These are phyloP conservation scores for Sebastiscus tertius DNA, from an alignment of 2,797 vertebrate species.

Conservation along the genomic window DNA sequence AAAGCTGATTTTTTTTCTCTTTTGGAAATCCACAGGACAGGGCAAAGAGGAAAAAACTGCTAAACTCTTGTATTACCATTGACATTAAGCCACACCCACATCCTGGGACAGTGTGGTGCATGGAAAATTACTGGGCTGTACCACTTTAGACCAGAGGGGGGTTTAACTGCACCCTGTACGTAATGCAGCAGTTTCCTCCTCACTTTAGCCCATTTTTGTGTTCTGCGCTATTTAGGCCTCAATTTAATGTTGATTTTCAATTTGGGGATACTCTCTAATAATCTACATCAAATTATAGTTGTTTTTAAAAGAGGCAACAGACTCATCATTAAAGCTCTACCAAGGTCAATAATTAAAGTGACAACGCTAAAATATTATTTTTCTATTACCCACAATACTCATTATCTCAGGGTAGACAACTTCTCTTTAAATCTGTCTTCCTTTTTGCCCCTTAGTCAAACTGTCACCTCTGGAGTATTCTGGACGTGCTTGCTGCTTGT, in stretches of 20 bases:
- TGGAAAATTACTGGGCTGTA: conserved; percentile 82
- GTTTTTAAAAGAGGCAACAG: neutral
- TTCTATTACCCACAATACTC: neutral
- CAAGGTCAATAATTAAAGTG: neutral
- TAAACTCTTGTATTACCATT: conserved; percentile 25
- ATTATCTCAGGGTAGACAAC: neutral
- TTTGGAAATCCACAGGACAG: neutral
- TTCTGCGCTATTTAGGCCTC: neutral
- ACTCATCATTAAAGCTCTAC: neutral
- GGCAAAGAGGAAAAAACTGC: conserved; percentile 22
- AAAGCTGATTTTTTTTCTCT: neutral
- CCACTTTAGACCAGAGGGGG: conserved; percentile 62
- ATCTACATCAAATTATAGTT: neutral
- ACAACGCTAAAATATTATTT: neutral
- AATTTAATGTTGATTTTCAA: neutral
- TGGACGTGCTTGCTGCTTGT: conserved; percentile 27
- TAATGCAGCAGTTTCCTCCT: conserved; percentile 28
- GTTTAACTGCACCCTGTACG: conserved; percentile 10
- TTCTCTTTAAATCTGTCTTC: neutral
- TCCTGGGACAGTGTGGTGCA: conserved; percentile 58
- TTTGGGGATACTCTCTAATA: neutral
- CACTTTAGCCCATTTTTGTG: neutral
- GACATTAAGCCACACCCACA: conserved; percentile 77
- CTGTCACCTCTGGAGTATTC: conserved; percentile 21
- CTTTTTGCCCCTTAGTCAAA: conserved; percentile 19